Evolutionary conservation across 1,140 invertebrate species (phyloP).

Genomic region (Augochlora pura): DNA sequence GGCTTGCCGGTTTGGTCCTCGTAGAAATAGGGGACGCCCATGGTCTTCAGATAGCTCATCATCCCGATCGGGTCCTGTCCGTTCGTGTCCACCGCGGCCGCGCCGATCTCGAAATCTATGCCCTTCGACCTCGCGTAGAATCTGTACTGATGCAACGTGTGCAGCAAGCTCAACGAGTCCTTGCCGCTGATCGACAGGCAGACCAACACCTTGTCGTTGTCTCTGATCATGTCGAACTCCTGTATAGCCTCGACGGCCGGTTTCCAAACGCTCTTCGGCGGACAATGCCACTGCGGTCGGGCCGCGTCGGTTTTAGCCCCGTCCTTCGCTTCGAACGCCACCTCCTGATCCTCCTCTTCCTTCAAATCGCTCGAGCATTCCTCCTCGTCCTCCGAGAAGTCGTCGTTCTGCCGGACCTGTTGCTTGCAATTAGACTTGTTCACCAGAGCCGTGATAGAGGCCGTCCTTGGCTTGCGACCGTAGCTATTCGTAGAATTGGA

Average conservation of each 20-base stretch:
- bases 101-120: slow-evolving; percentile 88
- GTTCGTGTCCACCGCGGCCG: slow-evolving; percentile 87
- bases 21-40: slow-evolving; percentile 87
- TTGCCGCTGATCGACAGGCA: slow-evolving; percentile 90
- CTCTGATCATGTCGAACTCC: slow-evolving; percentile 91
- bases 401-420: slow-evolving; percentile 62
- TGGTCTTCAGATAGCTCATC: slow-evolving; percentile 84
- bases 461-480: slow-evolving; percentile 56
- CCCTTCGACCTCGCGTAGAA: slow-evolving; percentile 88
- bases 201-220: slow-evolving; percentile 90
- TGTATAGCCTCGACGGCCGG: slow-evolving; percentile 89
- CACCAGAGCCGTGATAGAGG: slow-evolving; percentile 38
- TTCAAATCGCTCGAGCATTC: slow-evolving; percentile 60
- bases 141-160: slow-evolving; percentile 92
- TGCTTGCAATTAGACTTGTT: slow-evolving; percentile 56
- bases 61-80: slow-evolving; percentile 84
- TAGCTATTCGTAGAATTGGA: slow-evolving; percentile 68
- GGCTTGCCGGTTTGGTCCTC: slow-evolving; percentile 82
- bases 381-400: slow-evolving; percentile 76
- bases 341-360: slow-evolving; percentile 59
- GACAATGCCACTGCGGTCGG: slow-evolving; percentile 85
- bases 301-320: slow-evolving; percentile 22
- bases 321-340: slow-evolving; percentile 28
- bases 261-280: slow-evolving; percentile 91
- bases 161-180: slow-evolving; percentile 90